A percentile compares a stretch with the other conserved stretches of the same genome.
phyloP scores from a whole-genome alignment of 2,113 vertebrate species.

The Sitta europaea region DNA sequence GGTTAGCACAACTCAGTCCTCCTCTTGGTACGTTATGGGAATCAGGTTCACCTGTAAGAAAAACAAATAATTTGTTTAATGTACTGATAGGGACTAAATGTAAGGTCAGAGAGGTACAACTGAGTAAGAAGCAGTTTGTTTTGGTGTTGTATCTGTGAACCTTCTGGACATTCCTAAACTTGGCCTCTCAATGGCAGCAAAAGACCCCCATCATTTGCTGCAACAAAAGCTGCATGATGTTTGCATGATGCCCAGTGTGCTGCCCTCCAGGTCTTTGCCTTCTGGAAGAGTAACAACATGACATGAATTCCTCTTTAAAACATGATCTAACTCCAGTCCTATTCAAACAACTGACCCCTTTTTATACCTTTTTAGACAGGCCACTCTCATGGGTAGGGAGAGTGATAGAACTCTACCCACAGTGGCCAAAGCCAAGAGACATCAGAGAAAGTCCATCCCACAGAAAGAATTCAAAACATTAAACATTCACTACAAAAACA shows the following conservation, averaged over 20 bases:
- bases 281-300: too few relatives aligned
- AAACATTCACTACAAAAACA: too few relatives aligned
- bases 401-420: too few relatives aligned
- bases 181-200: background rate
- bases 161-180: background rate
- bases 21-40: background rate
- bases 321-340: too few relatives aligned
- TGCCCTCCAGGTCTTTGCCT: background rate
- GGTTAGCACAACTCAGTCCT: background rate
- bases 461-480: too few relatives aligned
- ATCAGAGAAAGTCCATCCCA: too few relatives aligned
- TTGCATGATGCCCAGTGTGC: fast-evolving
- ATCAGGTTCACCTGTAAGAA: background rate
- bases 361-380: too few relatives aligned
- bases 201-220: background rate
- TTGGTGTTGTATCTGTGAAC: background rate
- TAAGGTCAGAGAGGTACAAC: background rate
- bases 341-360: too few relatives aligned
- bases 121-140: background rate
- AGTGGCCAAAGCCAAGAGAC: too few relatives aligned
- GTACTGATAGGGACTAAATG: background rate
- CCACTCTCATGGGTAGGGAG: too few relatives aligned
- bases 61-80: background rate
- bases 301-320: too few relatives aligned
- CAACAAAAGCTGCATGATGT: background rate